phyloP scores from a whole-genome alignment of 2,113 vertebrate species.

The Barbus barbus region DNA sequence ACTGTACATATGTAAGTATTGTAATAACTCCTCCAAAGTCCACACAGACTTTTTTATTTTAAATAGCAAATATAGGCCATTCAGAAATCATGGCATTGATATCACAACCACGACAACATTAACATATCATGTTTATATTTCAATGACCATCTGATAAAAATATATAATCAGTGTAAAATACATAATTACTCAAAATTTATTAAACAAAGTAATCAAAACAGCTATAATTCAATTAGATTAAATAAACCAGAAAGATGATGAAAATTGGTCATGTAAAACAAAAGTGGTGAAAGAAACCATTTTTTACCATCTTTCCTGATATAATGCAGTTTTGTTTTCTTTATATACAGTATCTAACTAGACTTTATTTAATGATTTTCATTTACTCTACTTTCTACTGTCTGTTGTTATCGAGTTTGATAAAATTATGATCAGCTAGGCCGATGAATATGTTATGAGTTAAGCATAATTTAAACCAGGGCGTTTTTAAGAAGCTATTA shows the following conservation, averaged over 20 bases:
- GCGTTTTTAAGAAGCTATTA: neutral
- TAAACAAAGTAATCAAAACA: neutral
- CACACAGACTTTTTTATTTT: neutral
- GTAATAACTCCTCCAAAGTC: neutral
- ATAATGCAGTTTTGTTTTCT: neutral
- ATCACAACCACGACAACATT: too few species aligned
- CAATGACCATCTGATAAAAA: neutral
- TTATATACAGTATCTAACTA: neutral
- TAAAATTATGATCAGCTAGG: neutral
- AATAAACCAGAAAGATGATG: neutral
- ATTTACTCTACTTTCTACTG: neutral
- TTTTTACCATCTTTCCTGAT: neutral
- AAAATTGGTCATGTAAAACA: neutral
- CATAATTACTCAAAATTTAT: neutral
- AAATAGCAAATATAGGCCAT: too few species aligned
- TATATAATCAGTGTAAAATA: neutral
- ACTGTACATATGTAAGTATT: neutral
- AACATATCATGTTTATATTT: too few species aligned
- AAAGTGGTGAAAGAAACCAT: neutral
- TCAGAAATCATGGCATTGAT: too few species aligned
- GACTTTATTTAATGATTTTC: neutral
- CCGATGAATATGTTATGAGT: neutral
- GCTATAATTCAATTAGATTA: neutral
- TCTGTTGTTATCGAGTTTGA: neutral
- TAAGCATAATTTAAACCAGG: neutral